Evolutionary conservation across 2,797 vertebrate genomes (phyloP).

Genomic region (Xenops minutus): DNA sequence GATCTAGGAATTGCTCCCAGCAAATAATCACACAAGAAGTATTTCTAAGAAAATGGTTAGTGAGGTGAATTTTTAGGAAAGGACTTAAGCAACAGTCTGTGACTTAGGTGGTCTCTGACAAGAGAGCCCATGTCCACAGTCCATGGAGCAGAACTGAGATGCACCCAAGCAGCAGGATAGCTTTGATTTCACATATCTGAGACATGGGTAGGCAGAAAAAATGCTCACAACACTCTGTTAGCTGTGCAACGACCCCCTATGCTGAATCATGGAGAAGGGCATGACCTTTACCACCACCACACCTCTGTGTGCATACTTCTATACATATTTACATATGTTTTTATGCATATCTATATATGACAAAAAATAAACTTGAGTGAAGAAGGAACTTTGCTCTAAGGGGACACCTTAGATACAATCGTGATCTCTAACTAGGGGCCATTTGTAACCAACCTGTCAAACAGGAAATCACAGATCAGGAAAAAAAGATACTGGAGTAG

Average conservation of each 20-base stretch:
- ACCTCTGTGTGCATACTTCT: rapidly evolving
- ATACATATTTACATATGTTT: background rate
- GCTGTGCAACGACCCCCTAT: rapidly evolving
- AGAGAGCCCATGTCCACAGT: background rate
- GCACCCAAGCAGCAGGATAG: background rate
- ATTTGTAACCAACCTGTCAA: background rate
- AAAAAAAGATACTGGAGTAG: background rate
- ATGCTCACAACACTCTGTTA: background rate
- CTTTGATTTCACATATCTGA: background rate
- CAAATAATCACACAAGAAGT: background rate
- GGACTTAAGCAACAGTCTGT: background rate
- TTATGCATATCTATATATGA: background rate
- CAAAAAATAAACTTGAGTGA: background rate
- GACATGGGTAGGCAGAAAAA: background rate
- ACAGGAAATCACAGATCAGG: background rate
- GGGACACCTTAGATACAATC: background rate
- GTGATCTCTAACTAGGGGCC: background rate
- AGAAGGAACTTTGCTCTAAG: background rate
- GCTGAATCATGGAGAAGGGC: background rate
- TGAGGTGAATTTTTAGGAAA: background rate
- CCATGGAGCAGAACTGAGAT: background rate
- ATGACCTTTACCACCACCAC: background rate
- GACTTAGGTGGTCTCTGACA: background rate
- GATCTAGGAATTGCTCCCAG: background rate
- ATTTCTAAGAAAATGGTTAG: background rate